Evolutionary conservation across 2,888 invertebrate species (phyloP).

Genomic region (Apeira syringaria): DNA sequence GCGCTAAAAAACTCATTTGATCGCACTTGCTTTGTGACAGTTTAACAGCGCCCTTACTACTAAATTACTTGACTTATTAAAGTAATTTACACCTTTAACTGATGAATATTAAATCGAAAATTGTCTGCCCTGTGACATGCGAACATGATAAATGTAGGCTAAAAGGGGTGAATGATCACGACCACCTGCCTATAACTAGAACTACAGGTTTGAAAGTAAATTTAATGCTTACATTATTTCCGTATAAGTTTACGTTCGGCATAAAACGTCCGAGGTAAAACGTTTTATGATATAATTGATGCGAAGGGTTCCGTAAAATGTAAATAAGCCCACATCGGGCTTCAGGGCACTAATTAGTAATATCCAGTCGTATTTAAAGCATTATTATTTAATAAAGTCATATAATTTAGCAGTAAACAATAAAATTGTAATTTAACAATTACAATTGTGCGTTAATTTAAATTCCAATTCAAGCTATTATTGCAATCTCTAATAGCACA

Average conservation of each 20-base stretch:
- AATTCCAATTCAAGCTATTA: too few species aligned
- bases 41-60: too few species aligned
- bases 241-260: conserved; percentile 1
- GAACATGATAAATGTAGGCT: background rate
- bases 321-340: background rate
- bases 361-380: background rate
- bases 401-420: too few species aligned
- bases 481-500: too few species aligned
- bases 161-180: conserved; percentile 6
- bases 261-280: background rate
- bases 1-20: too few species aligned
- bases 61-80: too few species aligned
- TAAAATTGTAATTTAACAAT: too few species aligned
- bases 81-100: conserved; percentile 1
- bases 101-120: conserved; percentile 11
- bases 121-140: background rate
- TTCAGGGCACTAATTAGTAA: background rate
- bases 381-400: background rate
- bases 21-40: too few species aligned
- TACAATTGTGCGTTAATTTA: too few species aligned
- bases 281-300: conserved; percentile 9
- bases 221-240: conserved; percentile 25
- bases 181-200: conserved; percentile 3
- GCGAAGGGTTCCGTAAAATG: background rate
- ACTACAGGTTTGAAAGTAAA: conserved; percentile 4